These are phyloP conservation scores for Nephila pilipes DNA, from an alignment of 1,140 invertebrate species.

Conservation along the genomic window DNA sequence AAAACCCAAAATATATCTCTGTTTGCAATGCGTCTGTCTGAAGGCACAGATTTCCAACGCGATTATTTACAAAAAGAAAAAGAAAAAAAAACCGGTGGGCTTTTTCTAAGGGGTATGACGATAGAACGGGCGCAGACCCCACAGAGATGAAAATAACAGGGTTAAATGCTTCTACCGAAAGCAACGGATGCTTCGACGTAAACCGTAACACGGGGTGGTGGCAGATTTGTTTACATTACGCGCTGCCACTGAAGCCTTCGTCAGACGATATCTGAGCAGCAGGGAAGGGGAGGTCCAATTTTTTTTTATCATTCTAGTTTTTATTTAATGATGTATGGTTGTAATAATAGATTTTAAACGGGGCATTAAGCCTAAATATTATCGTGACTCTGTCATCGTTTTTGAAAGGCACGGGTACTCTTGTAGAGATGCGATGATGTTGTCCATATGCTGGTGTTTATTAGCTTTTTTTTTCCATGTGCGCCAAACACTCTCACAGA, in stretches of 20 bases:
- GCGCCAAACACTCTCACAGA: too few relatives aligned
- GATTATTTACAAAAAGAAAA: background rate
- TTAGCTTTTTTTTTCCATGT: background rate
- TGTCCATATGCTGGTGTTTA: constrained; percentile 16
- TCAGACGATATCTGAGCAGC: background rate
- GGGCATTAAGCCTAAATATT: constrained; percentile 60
- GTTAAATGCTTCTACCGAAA: constrained; percentile 20
- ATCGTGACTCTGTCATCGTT: constrained; percentile 44
- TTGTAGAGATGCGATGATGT: background rate
- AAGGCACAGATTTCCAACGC: background rate
- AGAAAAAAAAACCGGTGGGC: background rate
- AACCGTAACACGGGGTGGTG: constrained; percentile 20
- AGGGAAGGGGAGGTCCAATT: background rate
- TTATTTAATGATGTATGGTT: constrained; percentile 21
- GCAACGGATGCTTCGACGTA: background rate
- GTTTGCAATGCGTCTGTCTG: background rate
- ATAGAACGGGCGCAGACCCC: background rate
- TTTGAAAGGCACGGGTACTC: background rate
- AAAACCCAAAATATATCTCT: constrained; percentile 8
- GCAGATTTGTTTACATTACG: constrained; percentile 38
- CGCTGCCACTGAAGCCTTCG: background rate
- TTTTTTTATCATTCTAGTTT: background rate
- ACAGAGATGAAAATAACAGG: constrained; percentile 19
- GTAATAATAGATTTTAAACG: constrained; percentile 51
- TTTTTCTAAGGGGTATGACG: background rate